phyloP scores from a whole-genome alignment of 2,888 invertebrate species.

The Lasioglossum vierecki region DNA sequence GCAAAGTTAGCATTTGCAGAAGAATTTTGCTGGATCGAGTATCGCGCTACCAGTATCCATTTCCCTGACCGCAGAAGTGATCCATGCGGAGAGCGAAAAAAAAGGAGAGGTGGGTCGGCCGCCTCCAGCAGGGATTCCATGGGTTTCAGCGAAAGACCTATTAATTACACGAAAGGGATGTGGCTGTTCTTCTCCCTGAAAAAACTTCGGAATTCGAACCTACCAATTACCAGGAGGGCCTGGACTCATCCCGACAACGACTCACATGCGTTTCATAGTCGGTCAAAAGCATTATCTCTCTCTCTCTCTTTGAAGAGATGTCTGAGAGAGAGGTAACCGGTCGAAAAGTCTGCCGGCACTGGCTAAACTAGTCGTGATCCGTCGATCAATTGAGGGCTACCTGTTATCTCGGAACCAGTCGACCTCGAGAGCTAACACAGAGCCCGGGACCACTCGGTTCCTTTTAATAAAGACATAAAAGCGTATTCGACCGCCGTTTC shows the following conservation, averaged over 20 bases:
- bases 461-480: slow-evolving; percentile 49
- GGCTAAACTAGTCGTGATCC: slow-evolving; percentile 25
- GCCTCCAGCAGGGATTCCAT: not conserved
- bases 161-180: slow-evolving; percentile 78
- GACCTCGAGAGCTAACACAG: slow-evolving; percentile 20
- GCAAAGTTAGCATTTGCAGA: not conserved
- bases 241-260: slow-evolving; percentile 27
- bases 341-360: not conserved
- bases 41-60: not conserved
- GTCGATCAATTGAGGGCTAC: slow-evolving; percentile 41
- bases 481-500: slow-evolving; percentile 15
- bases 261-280: slow-evolving; percentile 5
- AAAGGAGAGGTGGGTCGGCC: not conserved
- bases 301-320: not conserved
- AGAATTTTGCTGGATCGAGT: not conserved
- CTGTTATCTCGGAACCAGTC: slow-evolving; percentile 49
- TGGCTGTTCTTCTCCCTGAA: slow-evolving; percentile 18
- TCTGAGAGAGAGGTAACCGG: not conserved
- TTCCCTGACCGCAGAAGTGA: not conserved
- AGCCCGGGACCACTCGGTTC: not conserved
- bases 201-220: slow-evolving; percentile 67
- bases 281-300: not conserved
- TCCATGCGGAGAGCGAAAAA: not conserved
- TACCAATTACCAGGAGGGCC: slow-evolving; percentile 77
- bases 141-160: slow-evolving; percentile 71